Percentiles rank a stretch among this genome's conserved stretches.
Conservation (phyloP, 2,797 vertebrate species). For the Lateolabrax maculatus region DNA sequence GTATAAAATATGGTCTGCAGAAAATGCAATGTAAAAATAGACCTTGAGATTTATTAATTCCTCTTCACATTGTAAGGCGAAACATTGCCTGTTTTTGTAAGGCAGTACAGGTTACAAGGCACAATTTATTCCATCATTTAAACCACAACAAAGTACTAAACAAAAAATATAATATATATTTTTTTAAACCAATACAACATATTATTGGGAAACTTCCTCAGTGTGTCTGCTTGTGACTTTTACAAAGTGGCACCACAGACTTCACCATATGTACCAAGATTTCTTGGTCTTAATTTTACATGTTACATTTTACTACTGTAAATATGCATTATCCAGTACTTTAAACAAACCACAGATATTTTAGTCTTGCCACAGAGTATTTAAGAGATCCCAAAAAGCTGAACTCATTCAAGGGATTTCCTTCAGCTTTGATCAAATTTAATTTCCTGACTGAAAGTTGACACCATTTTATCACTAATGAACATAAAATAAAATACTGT, state of each 20-base stretch:
- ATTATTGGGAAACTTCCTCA: conserved; percentile 60
- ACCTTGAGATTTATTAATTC: conserved; percentile 85
- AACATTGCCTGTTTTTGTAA: conserved; percentile 76
- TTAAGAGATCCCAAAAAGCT: conserved; percentile 22
- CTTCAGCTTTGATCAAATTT: conserved; percentile 53
- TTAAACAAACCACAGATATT: conserved; percentile 55
- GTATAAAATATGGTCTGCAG: conserved; percentile 48
- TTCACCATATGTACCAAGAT: conserved; percentile 32
- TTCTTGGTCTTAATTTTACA: conserved; percentile 28
- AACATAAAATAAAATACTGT: conserved; percentile 77
- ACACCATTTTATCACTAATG: conserved; percentile 51
- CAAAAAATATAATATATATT: conserved; percentile 76
- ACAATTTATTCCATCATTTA: conserved; percentile 75
- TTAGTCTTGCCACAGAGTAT: conserved; percentile 40
- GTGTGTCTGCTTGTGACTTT: conserved; percentile 60
- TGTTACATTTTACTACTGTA: conserved; percentile 40
- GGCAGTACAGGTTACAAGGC: conserved; percentile 82
- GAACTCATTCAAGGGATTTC: conserved; percentile 43
- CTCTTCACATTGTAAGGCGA: conserved; percentile 85
- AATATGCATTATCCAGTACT: conserved; percentile 50
- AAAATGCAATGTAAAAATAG: conserved; percentile 85
- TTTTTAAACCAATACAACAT: conserved; percentile 63
- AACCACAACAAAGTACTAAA: conserved; percentile 76
- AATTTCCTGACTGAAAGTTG: conserved; percentile 44
- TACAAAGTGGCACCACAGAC: conserved; percentile 64